Base-by-base conservation (phyloP, 2,113 vertebrate species). In the Pangasianodon hypophthalmus region DNA sequence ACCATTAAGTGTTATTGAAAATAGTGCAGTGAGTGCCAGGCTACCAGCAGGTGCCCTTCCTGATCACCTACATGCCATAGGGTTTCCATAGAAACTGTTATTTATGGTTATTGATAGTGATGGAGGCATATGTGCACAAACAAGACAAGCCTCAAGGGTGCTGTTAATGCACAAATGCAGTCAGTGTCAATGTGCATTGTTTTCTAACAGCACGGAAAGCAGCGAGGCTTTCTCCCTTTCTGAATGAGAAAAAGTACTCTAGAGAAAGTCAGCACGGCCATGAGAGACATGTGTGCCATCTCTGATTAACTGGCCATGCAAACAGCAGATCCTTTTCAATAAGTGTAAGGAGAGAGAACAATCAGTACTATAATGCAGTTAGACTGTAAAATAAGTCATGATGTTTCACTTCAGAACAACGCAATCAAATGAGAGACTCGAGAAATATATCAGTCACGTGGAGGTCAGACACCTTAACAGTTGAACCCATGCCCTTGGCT, bases 71-170 rank as follows among this genome's bases (percentile, higher is more conserved):
- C 48, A 44, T 88, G 84, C 88, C 86, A 80, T 44, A 84, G 90
- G 75, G 87, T 93, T 92, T 85, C 82, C 91, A 92, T 89, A 88
- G 90, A 93, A 90, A 93, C 89, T 80, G 73, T 81, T 88, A 85
- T 90, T 90, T 91, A 86, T 90, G 64, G 80, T 91, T 89, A 91
- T 85, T 91, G 89, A 88, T 91, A 71, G 88, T 81, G 88, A 92
- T 88, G 84, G 48, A 87, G 90, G 50, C 86, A 87, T 87, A 54
- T 82, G 46, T 90, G 64, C 88, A 93, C 88, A 90, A 90, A 91
- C 82, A 67, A 89, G 79, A 89, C 67, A 86, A 64, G 89, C 54
- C 86, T 90, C 83, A 84, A 83, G 91, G 89, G 90, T 87, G 71
- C 69, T 82, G 60, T 85, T 91, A 87, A 79, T 64, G 44, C 77